phyloP scores from a whole-genome alignment of 2,888 invertebrate genomes.

The Drosophila siamana region DNA sequence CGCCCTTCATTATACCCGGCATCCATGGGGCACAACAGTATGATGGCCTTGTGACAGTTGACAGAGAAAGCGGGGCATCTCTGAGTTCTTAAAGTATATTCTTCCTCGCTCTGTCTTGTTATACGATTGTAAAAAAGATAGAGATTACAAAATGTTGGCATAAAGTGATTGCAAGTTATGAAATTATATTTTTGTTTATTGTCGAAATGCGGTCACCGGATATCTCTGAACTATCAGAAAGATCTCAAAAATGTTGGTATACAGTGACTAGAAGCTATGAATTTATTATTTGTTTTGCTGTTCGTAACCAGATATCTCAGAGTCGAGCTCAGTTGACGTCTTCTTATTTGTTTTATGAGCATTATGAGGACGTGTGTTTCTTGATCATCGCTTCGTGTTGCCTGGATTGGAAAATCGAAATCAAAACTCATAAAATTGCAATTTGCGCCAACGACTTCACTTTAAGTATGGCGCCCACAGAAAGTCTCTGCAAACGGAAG shows the following conservation, averaged over 20 bases:
- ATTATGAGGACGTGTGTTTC: constrained; percentile 23
- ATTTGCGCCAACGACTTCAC: constrained; percentile 69
- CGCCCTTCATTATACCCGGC: neutral
- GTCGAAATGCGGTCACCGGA: no score
- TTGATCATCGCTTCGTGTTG: constrained; percentile 28
- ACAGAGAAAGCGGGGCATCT: no score
- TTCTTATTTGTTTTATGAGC: constrained; percentile 9
- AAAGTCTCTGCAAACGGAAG: neutral
- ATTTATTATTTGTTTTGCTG: neutral
- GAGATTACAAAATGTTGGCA: no score
- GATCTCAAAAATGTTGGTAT: no score
- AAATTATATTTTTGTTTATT: no score
- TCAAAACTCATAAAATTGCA: constrained; percentile 79
- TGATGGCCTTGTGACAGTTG: neutral
- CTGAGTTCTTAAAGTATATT: no score
- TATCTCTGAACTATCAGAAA: no score
- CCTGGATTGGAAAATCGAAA: constrained; percentile 62
- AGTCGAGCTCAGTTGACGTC: neutral
- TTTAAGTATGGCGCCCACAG: constrained; percentile 40
- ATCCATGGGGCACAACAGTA: neutral
- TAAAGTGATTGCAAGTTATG: no score
- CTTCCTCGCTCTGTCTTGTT: no score
- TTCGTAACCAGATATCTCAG: neutral
- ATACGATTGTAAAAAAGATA: no score
- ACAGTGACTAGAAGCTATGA: neutral